phyloP scores from a whole-genome alignment of 2,113 vertebrate species.

The Oxyura jamaicensis region DNA sequence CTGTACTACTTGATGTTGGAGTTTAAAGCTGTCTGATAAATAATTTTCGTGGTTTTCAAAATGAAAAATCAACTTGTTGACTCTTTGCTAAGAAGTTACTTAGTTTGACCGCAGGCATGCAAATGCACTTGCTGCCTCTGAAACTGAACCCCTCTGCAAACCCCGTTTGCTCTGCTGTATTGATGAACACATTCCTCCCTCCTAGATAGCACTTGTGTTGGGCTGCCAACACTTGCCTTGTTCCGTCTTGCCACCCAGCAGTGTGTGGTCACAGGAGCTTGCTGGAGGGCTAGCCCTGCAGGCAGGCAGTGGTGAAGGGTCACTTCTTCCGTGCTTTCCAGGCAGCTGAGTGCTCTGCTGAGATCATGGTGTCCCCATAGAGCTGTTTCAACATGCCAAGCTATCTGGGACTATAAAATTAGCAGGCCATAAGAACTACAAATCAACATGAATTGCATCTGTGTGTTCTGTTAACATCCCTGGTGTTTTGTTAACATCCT shows the following conservation, averaged over 20 bases:
- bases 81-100: background rate
- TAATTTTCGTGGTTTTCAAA: constrained; percentile 17
- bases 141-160: fast-evolving
- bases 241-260: fast-evolving
- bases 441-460: background rate
- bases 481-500: background rate
- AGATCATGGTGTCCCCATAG: background rate
- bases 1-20: background rate
- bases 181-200: background rate
- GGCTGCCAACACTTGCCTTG: background rate
- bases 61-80: background rate
- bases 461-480: background rate
- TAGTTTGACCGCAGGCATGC: background rate
- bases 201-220: fast-evolving
- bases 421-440: background rate
- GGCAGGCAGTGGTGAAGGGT: background rate
- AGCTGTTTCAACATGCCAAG: fast-evolving
- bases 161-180: background rate
- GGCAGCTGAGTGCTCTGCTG: background rate
- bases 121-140: background rate
- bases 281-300: background rate
- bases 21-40: background rate
- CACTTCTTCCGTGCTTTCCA: background rate
- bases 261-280: background rate
- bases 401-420: background rate